phyloP scores from a whole-genome alignment of 2,888 invertebrate species.

The Ectropis crepuscularia region DNA sequence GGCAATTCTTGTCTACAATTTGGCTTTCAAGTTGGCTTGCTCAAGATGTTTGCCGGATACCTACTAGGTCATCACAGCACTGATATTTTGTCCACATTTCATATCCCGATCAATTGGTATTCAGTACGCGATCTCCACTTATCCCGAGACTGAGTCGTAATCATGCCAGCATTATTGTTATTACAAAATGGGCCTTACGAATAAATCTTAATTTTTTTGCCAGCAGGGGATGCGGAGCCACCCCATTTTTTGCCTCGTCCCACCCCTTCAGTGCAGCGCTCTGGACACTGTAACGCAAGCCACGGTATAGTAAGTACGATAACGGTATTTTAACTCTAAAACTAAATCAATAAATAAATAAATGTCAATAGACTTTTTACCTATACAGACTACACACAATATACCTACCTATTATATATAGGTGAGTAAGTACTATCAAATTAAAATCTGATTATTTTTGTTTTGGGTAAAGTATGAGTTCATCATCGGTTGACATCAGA shows the following conservation, averaged over 20 bases:
- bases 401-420: no score
- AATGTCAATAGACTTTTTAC: no score
- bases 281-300: constrained; percentile 39
- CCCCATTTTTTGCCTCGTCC: constrained; percentile 67
- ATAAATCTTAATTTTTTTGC: constrained; percentile 80
- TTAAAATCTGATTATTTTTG: no score
- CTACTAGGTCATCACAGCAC: neutral
- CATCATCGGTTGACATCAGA: no score
- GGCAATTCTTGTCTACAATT: neutral
- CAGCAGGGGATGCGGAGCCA: constrained; percentile 71
- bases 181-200: constrained; percentile 62
- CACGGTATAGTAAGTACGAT: constrained; percentile 34
- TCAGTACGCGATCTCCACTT: constrained; percentile 39
- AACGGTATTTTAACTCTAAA: neutral
- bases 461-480: no score
- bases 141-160: constrained; percentile 44
- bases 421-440: no score
- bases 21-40: neutral
- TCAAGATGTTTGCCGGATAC: neutral
- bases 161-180: constrained; percentile 61
- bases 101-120: constrained; percentile 29
- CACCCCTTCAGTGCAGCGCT: constrained; percentile 52
- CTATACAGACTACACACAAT: no score
- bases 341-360: no score
- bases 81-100: constrained; percentile 3